phyloP scores from a whole-genome alignment of 2,113 vertebrate species.

The Pedetes capensis region DNA sequence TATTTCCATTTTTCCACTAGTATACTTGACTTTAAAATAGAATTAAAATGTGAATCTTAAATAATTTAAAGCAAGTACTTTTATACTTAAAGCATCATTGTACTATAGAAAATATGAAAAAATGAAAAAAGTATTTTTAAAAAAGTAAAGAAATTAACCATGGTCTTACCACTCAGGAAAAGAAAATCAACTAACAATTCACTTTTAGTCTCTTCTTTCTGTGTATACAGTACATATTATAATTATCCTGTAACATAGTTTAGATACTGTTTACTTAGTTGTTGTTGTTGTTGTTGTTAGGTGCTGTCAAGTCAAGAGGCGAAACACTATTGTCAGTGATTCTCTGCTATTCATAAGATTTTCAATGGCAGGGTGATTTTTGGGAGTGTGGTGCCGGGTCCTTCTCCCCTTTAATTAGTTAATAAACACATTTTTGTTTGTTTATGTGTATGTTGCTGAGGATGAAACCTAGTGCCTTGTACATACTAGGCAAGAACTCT shows the following conservation, averaged over 20 bases:
- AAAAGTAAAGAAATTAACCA: slow-evolving; percentile 9
- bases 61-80: background rate
- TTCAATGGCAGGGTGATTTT: no score
- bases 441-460: no score
- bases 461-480: no score
- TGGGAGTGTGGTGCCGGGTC: no score
- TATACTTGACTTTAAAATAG: slow-evolving; percentile 27
- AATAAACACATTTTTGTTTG: no score
- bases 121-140: background rate
- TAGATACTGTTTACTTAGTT: background rate
- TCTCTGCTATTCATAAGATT: no score
- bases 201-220: background rate
- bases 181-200: background rate
- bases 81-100: background rate
- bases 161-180: background rate
- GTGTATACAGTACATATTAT: background rate
- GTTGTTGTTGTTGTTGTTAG: no score
- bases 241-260: background rate
- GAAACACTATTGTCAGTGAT: no score
- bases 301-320: no score
- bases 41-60: background rate
- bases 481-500: no score
- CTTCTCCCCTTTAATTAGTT: no score
- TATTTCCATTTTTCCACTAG: background rate
- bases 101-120: slow-evolving; percentile 33